Base-by-base conservation (phyloP, 2,888 invertebrate genomes). In the Orthosia gothica region DNA sequence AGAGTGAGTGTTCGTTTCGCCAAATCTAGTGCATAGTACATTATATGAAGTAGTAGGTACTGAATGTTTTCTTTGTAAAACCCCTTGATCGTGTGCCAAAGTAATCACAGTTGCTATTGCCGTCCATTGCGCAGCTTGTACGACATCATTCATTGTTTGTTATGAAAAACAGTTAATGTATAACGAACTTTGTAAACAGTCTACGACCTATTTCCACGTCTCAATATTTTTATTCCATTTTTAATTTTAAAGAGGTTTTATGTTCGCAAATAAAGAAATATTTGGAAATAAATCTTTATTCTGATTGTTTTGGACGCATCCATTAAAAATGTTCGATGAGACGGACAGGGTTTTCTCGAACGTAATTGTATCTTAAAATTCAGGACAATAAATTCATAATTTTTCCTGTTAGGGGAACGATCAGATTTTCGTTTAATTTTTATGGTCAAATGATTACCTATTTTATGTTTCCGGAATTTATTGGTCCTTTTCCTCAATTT, bases 1-100 rank as follows among this genome's bases (percentile, higher is more conserved):
- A 40, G 40, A 40, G 9, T 1, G 9, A 7, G 40, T 9, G 40
- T 40, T 40, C 9, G 9, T 7, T 9, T 40, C 40, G 40, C 9
- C 40, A 40, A 40, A 40, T 40, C 40, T 40, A 40, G 7, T 9
- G 9, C 9, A 9, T 40, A 40, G 40, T 40, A 40, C 40, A 40
- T 40, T 40, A 40, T 76, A 82, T 76, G 68, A 76, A 78, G 72
- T 66, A 74, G 77, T 70, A 59, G 59, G 40, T 20, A 77, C 72
- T 69, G 65, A 84, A 78, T 82, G 59, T 84, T 84, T 79, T 84
- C 61, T 40, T 64, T 64, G 55, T 61, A 55, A 65, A 74, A 54
- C 49, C 58, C 74, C 73, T 84, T 85, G 84, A 85, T 85, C 82
- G 62, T 67, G 65, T 78, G 84, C 84, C 84, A 85, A 85, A 47